These are phyloP conservation scores for Aldrovandia affinis DNA, from an alignment of 2,797 vertebrate species.

Conservation along the genomic window DNA sequence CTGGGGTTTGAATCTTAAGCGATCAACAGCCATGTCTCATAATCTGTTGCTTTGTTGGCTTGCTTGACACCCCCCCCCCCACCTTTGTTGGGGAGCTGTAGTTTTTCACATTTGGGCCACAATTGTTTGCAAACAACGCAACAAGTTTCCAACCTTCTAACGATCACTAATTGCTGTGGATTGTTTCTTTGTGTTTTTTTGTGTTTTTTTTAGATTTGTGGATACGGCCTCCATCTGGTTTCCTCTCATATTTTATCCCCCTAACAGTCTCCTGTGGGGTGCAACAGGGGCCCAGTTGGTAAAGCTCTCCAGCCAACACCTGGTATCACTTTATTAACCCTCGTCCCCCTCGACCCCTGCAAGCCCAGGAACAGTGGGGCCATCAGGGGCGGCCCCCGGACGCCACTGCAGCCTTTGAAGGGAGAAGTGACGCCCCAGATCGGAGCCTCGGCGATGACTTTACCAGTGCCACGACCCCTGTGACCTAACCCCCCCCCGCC, in stretches of 20 bases:
- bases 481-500: constrained; percentile 64
- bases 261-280: constrained; percentile 63
- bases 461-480: constrained; percentile 76
- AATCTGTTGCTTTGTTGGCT: constrained; percentile 63
- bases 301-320: constrained; percentile 72
- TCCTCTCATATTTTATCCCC: constrained; percentile 45
- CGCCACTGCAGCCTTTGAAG: constrained; percentile 75
- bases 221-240: constrained; percentile 23
- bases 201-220: constrained; percentile 9
- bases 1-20: constrained; percentile 48
- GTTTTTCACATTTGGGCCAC: constrained; percentile 35
- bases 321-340: constrained; percentile 87
- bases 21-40: constrained; percentile 55
- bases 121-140: constrained; percentile 29
- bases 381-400: constrained; percentile 66
- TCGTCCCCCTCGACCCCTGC: constrained; percentile 73
- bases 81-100: constrained; percentile 52
- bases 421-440: constrained; percentile 69
- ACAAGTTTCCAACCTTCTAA: background rate
- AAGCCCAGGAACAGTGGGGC: constrained; percentile 70
- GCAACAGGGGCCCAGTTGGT: constrained; percentile 67
- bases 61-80: constrained; percentile 59
- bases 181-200: constrained; percentile 10
- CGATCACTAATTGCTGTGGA: background rate
- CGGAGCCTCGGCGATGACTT: constrained; percentile 76